A percentile compares a stretch with the other conserved stretches of the same genome.
These are phyloP conservation scores for Erebia epiphron DNA, from an alignment of 2,888 invertebrate species.

Conservation along the genomic window DNA sequence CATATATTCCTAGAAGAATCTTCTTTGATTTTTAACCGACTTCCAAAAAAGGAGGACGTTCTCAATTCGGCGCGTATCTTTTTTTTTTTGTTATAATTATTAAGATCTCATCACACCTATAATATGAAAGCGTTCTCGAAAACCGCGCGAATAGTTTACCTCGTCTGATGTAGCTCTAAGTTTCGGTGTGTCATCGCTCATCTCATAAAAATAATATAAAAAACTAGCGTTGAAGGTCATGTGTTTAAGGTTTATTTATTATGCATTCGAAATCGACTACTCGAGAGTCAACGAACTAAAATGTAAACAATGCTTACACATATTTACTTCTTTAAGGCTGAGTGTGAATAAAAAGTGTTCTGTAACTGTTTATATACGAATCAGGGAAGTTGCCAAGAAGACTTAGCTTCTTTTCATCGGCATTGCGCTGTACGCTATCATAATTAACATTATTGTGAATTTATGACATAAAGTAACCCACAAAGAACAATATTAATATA, in stretches of 20 bases:
- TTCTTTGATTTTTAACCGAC: too few species aligned
- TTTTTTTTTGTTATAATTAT: too few species aligned
- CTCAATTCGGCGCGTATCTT: too few species aligned
- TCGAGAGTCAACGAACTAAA: constrained; percentile 32
- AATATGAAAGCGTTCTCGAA: not conserved
- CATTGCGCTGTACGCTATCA: too few species aligned
- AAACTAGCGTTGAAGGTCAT: constrained; percentile 19
- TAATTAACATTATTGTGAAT: too few species aligned
- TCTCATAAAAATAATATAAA: constrained; percentile 4
- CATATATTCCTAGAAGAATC: too few species aligned
- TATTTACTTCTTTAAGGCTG: not conserved
- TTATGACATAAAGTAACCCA: too few species aligned
- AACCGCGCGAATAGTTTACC: not conserved
- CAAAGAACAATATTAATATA: too few species aligned
- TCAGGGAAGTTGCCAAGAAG: too few species aligned
- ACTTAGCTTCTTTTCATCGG: too few species aligned
- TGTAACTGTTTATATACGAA: not conserved
- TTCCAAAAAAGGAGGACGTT: too few species aligned
- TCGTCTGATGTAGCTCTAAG: not conserved
- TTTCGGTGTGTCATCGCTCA: constrained; percentile 14
- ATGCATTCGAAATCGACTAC: constrained; percentile 22
- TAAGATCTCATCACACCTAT: not conserved
- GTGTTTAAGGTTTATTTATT: constrained; percentile 19
- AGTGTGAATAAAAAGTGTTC: not conserved
- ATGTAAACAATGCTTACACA: constrained; percentile 27